Evolutionary conservation across 1,140 invertebrate genomes (phyloP).

Genomic region (Anagrus nilaparvatae): DNA sequence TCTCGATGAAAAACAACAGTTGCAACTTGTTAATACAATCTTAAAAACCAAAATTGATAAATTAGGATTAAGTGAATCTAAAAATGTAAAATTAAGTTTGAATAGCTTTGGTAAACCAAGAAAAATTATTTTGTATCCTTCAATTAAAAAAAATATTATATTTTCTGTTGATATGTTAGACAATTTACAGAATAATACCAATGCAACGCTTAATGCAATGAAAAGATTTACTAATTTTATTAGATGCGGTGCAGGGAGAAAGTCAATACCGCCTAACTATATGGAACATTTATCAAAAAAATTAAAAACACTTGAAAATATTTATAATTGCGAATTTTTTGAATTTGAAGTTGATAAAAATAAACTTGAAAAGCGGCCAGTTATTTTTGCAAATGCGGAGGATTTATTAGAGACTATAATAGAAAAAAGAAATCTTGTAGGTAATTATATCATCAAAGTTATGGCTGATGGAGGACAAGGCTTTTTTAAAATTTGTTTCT

Average conservation of each 20-base stretch:
- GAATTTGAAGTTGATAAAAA: constrained; percentile 3
- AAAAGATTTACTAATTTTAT: constrained; percentile 5
- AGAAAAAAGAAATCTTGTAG: neutral
- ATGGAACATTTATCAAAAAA: constrained; percentile 1
- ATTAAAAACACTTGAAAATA: neutral
- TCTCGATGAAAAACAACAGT: too few species aligned
- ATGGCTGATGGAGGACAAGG: constrained; percentile 3
- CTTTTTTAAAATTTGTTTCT: too few species aligned
- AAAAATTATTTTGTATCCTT: too few species aligned
- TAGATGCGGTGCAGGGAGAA: neutral
- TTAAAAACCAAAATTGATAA: too few species aligned
- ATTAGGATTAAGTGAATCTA: too few species aligned
- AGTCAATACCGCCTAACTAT: neutral
- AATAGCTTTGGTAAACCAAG: too few species aligned
- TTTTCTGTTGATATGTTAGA: too few species aligned
- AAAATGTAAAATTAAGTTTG: too few species aligned
- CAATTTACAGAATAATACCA: too few species aligned
- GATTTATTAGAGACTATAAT: constrained; percentile 4
- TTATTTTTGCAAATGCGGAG: constrained; percentile 1
- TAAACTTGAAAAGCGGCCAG: neutral
- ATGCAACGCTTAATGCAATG: too few species aligned
- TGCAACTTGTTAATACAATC: too few species aligned
- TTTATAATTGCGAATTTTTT: neutral
- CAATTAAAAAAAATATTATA: too few species aligned
- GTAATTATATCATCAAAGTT: constrained; percentile 3